Percentiles rank a stretch among this genome's conserved stretches.
Evolutionary conservation across 2,888 invertebrate species (phyloP).

Genomic region (Thereva nobilitata): DNA sequence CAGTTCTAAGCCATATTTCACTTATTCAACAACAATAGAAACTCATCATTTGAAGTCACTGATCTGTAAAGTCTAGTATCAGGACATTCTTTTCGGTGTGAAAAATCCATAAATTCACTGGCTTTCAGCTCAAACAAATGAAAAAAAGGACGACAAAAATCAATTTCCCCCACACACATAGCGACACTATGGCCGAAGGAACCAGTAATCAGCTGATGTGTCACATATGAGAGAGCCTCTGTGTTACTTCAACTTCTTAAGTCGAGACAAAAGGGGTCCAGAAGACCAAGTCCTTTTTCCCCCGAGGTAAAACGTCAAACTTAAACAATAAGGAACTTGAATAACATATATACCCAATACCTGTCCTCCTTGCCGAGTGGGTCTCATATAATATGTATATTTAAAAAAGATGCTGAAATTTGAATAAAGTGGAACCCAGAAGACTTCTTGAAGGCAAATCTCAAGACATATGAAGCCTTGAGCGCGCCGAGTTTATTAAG

Average conservation of each 20-base stretch:
- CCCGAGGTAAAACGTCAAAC: constrained; percentile 38
- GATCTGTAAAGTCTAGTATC: constrained; percentile 38
- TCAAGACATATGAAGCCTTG: constrained; percentile 11
- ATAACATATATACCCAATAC: constrained; percentile 28
- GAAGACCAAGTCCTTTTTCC: constrained; percentile 15
- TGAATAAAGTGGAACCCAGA: constrained; percentile 38
- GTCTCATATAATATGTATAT: constrained; percentile 27
- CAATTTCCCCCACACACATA: constrained; percentile 29
- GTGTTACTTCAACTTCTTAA: constrained; percentile 25
- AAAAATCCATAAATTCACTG: constrained; percentile 37
- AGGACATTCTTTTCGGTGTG: constrained; percentile 37
- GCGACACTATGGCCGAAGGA: not conserved
- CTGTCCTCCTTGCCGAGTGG: constrained; percentile 38
- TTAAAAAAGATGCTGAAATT: constrained; percentile 34
- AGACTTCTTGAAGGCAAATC: constrained; percentile 32
- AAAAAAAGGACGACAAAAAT: constrained; percentile 27
- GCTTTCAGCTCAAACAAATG: constrained; percentile 34
- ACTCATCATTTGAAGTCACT: constrained; percentile 27
- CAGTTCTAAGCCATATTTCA: not conserved
- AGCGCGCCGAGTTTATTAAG: constrained; percentile 16
- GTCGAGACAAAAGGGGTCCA: constrained; percentile 21
- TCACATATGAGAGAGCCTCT: constrained; percentile 31
- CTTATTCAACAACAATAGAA: constrained; percentile 18
- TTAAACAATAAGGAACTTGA: constrained; percentile 31
- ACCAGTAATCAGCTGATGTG: constrained; percentile 41